Conservation (phyloP, 2,888 invertebrate species). For the Strigamia maritima region DNA sequence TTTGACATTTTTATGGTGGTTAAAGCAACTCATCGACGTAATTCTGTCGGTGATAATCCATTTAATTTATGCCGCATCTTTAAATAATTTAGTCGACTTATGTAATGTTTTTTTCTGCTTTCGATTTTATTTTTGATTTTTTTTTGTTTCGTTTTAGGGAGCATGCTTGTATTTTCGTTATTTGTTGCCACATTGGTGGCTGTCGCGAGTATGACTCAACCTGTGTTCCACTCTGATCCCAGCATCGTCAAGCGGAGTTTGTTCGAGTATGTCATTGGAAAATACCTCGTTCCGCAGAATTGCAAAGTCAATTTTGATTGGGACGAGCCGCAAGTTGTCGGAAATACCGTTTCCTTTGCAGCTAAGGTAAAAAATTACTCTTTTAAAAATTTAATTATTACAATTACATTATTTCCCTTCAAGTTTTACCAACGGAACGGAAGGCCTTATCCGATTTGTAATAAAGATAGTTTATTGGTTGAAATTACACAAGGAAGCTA, state of each 20-base stretch:
- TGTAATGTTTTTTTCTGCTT: not conserved
- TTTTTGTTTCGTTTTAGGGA: conserved; percentile 58
- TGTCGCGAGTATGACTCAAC: conserved; percentile 85
- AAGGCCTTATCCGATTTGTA: conserved; percentile 89
- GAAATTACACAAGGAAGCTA: conserved; percentile 81
- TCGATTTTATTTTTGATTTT: not conserved
- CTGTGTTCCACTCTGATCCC: conserved; percentile 75
- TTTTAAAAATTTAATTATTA: not conserved
- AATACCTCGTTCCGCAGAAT: conserved; percentile 82
- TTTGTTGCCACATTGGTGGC: conserved; percentile 85
- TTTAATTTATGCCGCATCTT: not conserved
- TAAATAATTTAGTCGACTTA: not conserved
- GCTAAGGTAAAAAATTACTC: conserved; percentile 59
- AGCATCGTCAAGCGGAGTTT: conserved; percentile 73
- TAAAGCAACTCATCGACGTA: not conserved
- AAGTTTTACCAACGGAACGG: conserved; percentile 89
- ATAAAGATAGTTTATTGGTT: conserved; percentile 83
- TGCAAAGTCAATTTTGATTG: conserved; percentile 86
- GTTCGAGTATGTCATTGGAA: conserved; percentile 86
- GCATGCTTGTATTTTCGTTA: conserved; percentile 85
- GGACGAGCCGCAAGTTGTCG: conserved; percentile 84
- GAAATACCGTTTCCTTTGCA: conserved; percentile 86
- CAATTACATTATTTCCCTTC: conserved; percentile 7
- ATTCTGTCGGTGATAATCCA: not conserved
- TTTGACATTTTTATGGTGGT: not conserved